phyloP scores from a whole-genome alignment of 2,888 invertebrate genomes.

The Brenthis hecate region DNA sequence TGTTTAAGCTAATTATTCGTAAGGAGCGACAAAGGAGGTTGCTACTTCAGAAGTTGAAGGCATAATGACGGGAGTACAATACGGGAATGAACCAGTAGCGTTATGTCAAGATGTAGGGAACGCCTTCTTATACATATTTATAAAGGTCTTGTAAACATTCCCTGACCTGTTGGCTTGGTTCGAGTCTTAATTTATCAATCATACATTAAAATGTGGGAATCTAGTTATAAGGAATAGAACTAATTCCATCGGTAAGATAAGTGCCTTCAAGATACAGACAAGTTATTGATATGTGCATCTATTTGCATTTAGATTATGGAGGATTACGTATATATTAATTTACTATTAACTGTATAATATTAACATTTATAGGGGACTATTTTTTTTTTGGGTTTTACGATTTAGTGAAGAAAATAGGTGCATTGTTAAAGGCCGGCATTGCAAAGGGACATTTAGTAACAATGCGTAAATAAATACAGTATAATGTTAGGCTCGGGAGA shows the following conservation, averaged over 20 bases:
- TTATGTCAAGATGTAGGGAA: constrained; percentile 55
- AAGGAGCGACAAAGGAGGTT: constrained; percentile 75
- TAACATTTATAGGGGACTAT: constrained; percentile 12
- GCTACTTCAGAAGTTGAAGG: constrained; percentile 65
- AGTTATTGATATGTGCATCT: constrained; percentile 31
- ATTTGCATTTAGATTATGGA: constrained; percentile 29
- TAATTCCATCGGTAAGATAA: constrained; percentile 20
- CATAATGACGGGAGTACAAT: constrained; percentile 70
- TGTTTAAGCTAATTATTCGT: constrained; percentile 77
- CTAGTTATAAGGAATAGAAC: constrained; percentile 29
- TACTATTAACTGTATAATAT: constrained; percentile 3
- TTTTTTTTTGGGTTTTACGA: constrained; percentile 8
- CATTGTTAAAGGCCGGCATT: constrained; percentile 27
- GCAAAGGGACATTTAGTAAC: constrained; percentile 46
- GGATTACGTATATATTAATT: constrained; percentile 19
- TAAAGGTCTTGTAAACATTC: constrained; percentile 45
- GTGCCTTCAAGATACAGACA: constrained; percentile 16
- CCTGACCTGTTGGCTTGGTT: constrained; percentile 30
- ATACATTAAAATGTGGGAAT: constrained; percentile 36
- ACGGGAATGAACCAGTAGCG: constrained; percentile 63
- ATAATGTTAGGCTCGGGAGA: constrained; percentile 54
- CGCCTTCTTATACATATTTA: constrained; percentile 79
- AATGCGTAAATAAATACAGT: constrained; percentile 68
- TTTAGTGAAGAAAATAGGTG: constrained; percentile 5
- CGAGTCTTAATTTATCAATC: constrained; percentile 32